Evolutionary conservation across 2,113 vertebrate genomes (phyloP).

Genomic region (Ailurus styani): DNA sequence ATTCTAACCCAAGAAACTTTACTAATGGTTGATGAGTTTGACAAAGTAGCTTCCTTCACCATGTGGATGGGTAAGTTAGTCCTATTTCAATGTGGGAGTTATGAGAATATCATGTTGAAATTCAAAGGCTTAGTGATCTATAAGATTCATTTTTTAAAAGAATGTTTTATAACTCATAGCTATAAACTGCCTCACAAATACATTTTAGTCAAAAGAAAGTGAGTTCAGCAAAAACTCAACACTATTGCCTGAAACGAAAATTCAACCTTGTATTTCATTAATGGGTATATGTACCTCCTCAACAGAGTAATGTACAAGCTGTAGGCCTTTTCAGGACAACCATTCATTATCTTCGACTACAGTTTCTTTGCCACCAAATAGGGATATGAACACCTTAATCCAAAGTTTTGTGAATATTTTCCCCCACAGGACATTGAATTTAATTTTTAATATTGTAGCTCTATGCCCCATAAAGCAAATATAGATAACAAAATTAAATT

Average conservation of each 20-base stretch:
- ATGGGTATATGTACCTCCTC: background rate
- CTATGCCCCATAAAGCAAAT: background rate
- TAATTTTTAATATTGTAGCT: background rate
- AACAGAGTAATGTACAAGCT: background rate
- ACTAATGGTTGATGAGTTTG: background rate
- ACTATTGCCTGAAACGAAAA: background rate
- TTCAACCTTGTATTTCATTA: background rate
- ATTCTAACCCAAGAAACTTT: background rate
- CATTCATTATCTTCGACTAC: background rate
- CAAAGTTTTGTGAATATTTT: background rate
- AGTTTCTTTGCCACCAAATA: background rate
- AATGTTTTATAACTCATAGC: background rate
- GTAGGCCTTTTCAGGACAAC: background rate
- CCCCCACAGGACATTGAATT: background rate
- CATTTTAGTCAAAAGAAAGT: background rate
- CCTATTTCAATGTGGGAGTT: background rate
- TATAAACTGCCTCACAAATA: background rate
- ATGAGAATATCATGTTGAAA: background rate
- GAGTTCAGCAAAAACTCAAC: background rate
- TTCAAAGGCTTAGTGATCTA: background rate
- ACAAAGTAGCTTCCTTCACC: background rate
- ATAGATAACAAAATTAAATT: background rate
- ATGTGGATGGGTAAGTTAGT: background rate
- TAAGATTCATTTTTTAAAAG: background rate
- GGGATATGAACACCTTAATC: background rate